Conservation (phyloP, 2,113 vertebrate genomes). For the Burhinus oedicnemus region DNA sequence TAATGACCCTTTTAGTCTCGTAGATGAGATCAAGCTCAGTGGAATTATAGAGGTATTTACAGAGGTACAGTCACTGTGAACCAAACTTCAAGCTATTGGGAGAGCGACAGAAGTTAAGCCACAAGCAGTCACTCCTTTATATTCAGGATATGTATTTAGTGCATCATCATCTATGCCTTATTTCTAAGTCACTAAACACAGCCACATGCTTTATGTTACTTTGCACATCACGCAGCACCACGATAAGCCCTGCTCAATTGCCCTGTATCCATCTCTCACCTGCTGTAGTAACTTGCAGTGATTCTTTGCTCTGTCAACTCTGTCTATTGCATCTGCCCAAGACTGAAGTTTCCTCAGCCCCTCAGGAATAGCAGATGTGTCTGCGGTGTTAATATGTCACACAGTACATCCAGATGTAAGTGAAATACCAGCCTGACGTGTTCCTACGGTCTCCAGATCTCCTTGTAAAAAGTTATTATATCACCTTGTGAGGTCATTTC, state of each 20-base stretch:
- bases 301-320: conserved; percentile 40
- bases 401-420: neutral
- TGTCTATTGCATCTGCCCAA: neutral
- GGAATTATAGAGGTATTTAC: neutral
- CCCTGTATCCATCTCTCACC: conserved; percentile 32
- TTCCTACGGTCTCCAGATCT: neutral
- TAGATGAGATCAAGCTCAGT: neutral
- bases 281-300: neutral
- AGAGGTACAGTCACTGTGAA: neutral
- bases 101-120: neutral
- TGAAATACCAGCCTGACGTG: neutral
- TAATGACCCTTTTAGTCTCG: neutral
- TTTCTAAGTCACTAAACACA: conserved; percentile 33
- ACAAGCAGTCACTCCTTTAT: neutral
- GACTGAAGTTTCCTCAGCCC: conserved; percentile 16
- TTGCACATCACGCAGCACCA: neutral
- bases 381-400: conserved; percentile 5
- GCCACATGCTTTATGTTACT: neutral
- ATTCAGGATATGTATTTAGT: neutral
- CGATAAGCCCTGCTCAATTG: neutral
- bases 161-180: neutral
- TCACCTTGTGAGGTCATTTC: conserved; percentile 8
- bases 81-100: neutral
- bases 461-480: neutral
- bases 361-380: neutral